phyloP scores from a whole-genome alignment of 2,113 vertebrate genomes.

The Nanger granti region DNA sequence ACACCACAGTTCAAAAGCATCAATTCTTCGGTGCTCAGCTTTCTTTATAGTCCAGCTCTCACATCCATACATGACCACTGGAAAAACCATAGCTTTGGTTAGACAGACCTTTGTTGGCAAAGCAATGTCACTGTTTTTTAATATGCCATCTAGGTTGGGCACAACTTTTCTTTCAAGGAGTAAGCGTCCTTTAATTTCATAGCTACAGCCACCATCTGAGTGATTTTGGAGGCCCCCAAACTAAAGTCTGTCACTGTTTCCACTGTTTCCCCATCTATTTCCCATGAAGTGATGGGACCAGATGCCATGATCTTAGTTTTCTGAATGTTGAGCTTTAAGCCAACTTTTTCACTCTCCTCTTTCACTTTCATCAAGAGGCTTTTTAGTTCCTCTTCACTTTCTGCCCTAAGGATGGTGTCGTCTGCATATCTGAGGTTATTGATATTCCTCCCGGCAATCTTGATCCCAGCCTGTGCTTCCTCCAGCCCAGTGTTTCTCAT shows the following conservation, averaged over 20 bases:
- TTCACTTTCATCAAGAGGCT: background rate
- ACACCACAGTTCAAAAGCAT: background rate
- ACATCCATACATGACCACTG: background rate
- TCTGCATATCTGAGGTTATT: background rate
- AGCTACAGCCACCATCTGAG: background rate
- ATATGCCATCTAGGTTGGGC: background rate
- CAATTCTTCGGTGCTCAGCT: accelerated
- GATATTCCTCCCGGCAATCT: accelerated
- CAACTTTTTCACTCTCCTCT: background rate
- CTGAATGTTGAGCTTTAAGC: background rate
- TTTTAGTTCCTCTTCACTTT: background rate
- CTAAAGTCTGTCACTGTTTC: background rate
- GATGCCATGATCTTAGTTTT: background rate
- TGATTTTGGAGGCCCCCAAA: background rate
- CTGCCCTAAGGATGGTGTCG: background rate
- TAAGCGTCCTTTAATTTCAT: background rate
- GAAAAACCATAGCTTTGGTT: background rate
- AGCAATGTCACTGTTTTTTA: background rate
- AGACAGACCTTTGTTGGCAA: background rate
- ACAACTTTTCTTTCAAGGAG: background rate
- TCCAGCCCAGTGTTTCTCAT: background rate
- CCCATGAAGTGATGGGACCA: background rate
- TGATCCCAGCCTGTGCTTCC: background rate
- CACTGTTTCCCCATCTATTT: background rate
- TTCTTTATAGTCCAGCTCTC: background rate